phyloP scores from a whole-genome alignment of 2,797 vertebrate genomes.

The Brachymystax lenok region DNA sequence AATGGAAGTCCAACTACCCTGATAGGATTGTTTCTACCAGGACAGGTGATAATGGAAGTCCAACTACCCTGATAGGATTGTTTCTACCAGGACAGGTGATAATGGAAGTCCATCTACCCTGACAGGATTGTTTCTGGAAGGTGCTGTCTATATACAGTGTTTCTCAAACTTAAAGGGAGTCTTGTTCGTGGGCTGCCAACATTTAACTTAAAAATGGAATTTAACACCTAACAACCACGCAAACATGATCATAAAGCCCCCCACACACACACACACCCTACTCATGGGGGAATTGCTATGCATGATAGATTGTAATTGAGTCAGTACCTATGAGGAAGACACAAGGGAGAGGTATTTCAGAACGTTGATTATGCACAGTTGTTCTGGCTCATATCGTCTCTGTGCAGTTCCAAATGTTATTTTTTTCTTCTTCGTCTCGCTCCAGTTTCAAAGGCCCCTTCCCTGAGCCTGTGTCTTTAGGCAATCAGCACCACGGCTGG shows the following conservation, averaged over 20 bases:
- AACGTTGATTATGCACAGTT: slow-evolving; percentile 23
- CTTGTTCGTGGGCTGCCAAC: not conserved
- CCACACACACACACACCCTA: not conserved
- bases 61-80: no score
- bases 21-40: no score
- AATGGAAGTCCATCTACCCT: no score
- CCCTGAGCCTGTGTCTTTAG: not conserved
- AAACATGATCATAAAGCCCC: not conserved
- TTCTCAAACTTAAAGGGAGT: not conserved
- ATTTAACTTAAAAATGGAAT: not conserved
- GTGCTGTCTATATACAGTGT: no score
- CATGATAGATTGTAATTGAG: slow-evolving; percentile 9
- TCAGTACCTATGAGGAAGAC: slow-evolving; percentile 9
- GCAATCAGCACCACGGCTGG: not conserved
- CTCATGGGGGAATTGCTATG: slow-evolving; percentile 3
- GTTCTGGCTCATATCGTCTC: slow-evolving; percentile 16
- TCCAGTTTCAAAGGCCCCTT: slow-evolving; percentile 8
- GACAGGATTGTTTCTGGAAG: no score
- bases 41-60: no score
- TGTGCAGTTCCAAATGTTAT: slow-evolving; percentile 23
- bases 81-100: no score
- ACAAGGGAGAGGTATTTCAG: slow-evolving; percentile 17
- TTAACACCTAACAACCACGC: not conserved
- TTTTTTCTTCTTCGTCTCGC: slow-evolving; percentile 7
- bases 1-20: not conserved